phyloP scores from a whole-genome alignment of 2,797 vertebrate species.

The Enteromius treurensis region DNA sequence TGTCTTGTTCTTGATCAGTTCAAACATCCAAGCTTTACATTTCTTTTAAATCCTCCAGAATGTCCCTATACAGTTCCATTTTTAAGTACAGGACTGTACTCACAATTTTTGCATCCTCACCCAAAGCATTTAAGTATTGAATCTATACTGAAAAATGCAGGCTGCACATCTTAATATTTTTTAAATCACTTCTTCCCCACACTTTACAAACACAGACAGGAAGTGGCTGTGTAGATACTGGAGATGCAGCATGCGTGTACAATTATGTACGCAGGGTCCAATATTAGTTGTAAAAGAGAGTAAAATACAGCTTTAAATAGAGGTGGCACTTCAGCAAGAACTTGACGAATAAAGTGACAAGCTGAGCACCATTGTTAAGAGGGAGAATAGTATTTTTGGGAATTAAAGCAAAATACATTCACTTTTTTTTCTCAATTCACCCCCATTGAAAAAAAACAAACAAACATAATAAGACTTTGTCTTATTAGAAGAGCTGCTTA shows the following conservation, averaged over 20 bases:
- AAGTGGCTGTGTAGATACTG: neutral
- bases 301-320: neutral
- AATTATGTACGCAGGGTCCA: neutral
- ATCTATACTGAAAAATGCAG: neutral
- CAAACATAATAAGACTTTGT: neutral
- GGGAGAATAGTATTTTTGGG: neutral
- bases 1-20: neutral
- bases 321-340: neutral
- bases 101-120: neutral
- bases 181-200: neutral
- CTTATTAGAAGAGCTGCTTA: slow-evolving; percentile 71
- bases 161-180: neutral
- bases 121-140: neutral
- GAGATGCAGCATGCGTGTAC: neutral
- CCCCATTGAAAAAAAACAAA: neutral
- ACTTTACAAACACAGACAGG: neutral
- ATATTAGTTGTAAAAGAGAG: neutral
- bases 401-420: neutral
- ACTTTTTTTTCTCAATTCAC: neutral
- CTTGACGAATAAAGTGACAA: neutral
- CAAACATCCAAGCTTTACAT: neutral
- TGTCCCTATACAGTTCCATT: neutral
- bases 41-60: neutral
- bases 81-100: neutral
- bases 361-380: neutral